Base-by-base conservation (phyloP, 2,113 vertebrate genomes). In the Malaclemys terrapin region DNA sequence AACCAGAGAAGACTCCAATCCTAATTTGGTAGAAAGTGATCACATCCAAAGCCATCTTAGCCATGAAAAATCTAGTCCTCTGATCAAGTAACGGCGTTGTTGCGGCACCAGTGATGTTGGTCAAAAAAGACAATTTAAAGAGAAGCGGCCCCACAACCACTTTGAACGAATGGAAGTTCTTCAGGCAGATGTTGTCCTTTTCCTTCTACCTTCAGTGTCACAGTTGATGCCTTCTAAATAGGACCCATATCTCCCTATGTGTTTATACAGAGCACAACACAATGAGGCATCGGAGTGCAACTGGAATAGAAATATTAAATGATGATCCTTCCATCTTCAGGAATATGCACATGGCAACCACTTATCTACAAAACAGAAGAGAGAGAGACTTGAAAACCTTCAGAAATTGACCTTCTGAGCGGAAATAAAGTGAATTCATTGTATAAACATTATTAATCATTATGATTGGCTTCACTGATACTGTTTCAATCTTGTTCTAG, bases 291-390 rank as follows among this genome's bases (percentile, higher is more conserved):
- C 94, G 82, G 85, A 94, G 78, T 69, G 52, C 7, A 49, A 19
- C 79, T 92, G 95, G 84, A 95, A 95, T 1, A 87, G 80, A 95
- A 96, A 94, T 83, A 92, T n/a, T 31, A 84, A 85, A 89, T 84
- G 38, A 12, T 50, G 25, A 65, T 88, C 45, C 38, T n/a, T 92
- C 27, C 53, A 88, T 65, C 85, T 47, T 82, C 50, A 89, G 38
- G 88, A 92, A 89, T 24, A 82, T 53, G 31, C 27, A 5, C 8
- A 16, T 82, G 83, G 42, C 79, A 85, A 79, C 65, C 75, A 29
- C 54, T 86, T 93, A 86, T 86, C 93, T 92, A 35, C 62, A 89
- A 94, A 91, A 81, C 31, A 95, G 53, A 91, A 91, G 65, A 84
- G 38, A 84, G 57, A 84, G 90, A 35, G 80, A 94, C 82, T 82